Conservation (phyloP, 2,888 invertebrate genomes). For the Agrilus mali region DNA sequence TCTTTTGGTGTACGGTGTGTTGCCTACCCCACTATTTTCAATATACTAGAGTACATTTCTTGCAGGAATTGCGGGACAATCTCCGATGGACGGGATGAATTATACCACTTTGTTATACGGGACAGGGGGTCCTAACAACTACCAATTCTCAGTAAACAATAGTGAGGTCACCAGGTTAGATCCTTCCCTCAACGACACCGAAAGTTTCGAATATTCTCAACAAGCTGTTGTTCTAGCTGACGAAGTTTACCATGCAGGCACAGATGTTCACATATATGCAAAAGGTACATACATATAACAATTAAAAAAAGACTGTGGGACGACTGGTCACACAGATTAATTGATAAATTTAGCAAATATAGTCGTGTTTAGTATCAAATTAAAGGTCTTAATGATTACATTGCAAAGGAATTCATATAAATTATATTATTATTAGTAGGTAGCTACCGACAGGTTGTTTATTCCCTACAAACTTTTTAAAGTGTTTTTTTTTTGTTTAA, state of each 20-base stretch:
- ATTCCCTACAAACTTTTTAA: too few relatives aligned
- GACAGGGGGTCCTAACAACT: slow-evolving; percentile 59
- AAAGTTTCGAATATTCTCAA: slow-evolving; percentile 56
- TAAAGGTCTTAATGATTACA: too few relatives aligned
- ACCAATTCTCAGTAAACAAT: slow-evolving; percentile 36
- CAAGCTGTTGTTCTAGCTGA: slow-evolving; percentile 56
- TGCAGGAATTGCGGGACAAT: slow-evolving; percentile 48
- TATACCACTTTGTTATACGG: slow-evolving; percentile 71
- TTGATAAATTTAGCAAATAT: too few relatives aligned
- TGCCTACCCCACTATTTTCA: too few relatives aligned
- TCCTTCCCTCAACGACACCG: slow-evolving; percentile 47
- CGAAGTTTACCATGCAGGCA: slow-evolving; percentile 71
- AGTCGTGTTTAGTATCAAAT: too few relatives aligned
- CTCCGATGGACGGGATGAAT: slow-evolving; percentile 47
- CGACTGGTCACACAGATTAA: too few relatives aligned
- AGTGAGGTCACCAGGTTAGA: slow-evolving; percentile 40
- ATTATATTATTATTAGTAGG: too few relatives aligned
- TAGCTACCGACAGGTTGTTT: too few relatives aligned
- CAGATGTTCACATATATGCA: slow-evolving; percentile 78
- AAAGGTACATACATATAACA: slow-evolving; percentile 49
- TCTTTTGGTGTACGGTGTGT: too few relatives aligned
- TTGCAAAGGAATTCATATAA: too few relatives aligned
- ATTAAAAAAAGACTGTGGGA: too few relatives aligned
- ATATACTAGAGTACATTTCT: neutral
- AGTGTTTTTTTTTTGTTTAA: slow-evolving; percentile 9